Evolutionary conservation across 2,797 vertebrate genomes (phyloP), one percentile per base, ranked within the genome.

Genomic region (Lerista edwardsae): DNA sequence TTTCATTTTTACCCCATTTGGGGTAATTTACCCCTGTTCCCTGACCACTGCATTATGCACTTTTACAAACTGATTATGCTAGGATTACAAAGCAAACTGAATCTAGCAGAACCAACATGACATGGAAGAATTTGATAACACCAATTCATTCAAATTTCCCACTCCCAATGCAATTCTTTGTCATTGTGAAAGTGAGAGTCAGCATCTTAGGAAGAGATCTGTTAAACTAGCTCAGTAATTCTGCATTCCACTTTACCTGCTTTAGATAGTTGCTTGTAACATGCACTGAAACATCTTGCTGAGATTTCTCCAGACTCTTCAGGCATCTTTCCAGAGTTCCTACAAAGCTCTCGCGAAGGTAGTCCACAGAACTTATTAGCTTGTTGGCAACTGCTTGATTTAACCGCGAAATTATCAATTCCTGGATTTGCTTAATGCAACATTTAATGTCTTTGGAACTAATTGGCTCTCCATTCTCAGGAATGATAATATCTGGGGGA

Each of bases 381-480:
- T 99, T 99, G 88, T 98, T 99, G 1, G 98, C 99, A 87, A 99
- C 99, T 0, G 98, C 98, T 93, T 99, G 98, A 93, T 99, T 99
- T 41, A 99, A 94, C 6, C 96, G 95, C 39, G 97, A 96, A 83
- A 99, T 97, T 27, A 99, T 99, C 92, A 99, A 96, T 75, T 99
- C 98, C 95, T 99, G 98, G 91, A 99, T 99, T 95, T 98, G 97
- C 41, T 97, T 97, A 90, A 99, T 99, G 86, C 98, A 99, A 31
- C 97, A 97, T 47, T 99, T 98, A 81, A 99, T 98, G 93, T 98
- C 98, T 94, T 96, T 97, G 34, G 97, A 97, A 34, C 97, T 98
- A 73, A 98, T 96, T 10, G 97, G 96, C 51, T 99, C 99, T 69
- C 98, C 98, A 0, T 97, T 99, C 72, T 97, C 97, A 2, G 97